Evolutionary conservation across 2,888 invertebrate species (phyloP), one percentile per base, ranked within the genome.

Genomic region (Melanargia galathea): DNA sequence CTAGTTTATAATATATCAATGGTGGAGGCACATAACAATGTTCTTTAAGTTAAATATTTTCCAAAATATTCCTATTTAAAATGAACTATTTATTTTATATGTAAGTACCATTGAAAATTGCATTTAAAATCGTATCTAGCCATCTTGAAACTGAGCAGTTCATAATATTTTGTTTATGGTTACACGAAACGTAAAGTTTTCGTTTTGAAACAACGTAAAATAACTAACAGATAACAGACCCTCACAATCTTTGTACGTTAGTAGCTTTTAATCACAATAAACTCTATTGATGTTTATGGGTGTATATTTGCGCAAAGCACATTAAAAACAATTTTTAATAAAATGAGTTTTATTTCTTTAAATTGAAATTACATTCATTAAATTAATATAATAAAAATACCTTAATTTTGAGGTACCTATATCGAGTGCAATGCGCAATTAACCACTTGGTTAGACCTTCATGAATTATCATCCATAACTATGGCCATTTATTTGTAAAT

Each of bases 181-280:
- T 24, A 7, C 30, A 59, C 59, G 51, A 48, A 48, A 57, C 56
- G 20, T 11, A n/a, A 24, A 11, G 57, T 30, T n/a, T 35, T 57
- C 77, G 77, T 73, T 75, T 66, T 70, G 75, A 87, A 84, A 88
- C 79, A 83, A 74, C 77, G 75, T 78, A 75, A 76, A 76, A 83
- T 76, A 84, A 81, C 81, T 59, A 59, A 59, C 48, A 79, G 82
- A 79, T 79, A 79, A 84, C 87, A 87, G 86, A 87, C 86, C 74
- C 76, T 80, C 77, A 75, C 73, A 77, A 57, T 63, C 56, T 89
- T 90, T 88, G 88, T 88, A 90, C 87, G 87, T 81, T 80, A 79
- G 78, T 80, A 65, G 74, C 76, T 83, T 78, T 79, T 77, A 67
- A 65, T 68, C 63, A 67, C 62, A 63, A 63, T 61, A 62, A 35